Percentiles rank a stretch among this genome's conserved stretches.
phyloP scores from a whole-genome alignment of 2,888 invertebrate species.

The Osmoderma eremita region DNA sequence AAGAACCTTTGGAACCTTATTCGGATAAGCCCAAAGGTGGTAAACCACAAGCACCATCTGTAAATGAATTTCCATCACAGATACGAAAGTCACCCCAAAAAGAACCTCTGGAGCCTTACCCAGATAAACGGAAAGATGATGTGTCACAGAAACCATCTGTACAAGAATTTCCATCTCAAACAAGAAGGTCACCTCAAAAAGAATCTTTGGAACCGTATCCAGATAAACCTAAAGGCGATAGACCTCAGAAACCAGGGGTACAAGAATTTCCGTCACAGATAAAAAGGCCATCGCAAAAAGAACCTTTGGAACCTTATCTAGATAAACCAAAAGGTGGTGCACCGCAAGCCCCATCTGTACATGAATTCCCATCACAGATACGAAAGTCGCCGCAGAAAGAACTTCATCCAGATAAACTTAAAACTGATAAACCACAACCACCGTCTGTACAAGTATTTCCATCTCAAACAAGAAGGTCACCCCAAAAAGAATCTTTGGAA shows the following conservation, averaged over 20 bases:
- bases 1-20: constrained; percentile 43
- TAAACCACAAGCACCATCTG: constrained; percentile 29
- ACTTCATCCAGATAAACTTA: background rate
- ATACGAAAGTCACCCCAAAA: constrained; percentile 44
- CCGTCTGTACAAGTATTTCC: constrained; percentile 50
- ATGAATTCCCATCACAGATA: constrained; percentile 51
- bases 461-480: constrained; percentile 49
- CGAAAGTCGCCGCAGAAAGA: constrained; percentile 47
- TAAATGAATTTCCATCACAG: constrained; percentile 46
- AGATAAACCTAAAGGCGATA: constrained; percentile 1
- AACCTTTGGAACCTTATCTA: constrained; percentile 43
- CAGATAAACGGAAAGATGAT: constrained; percentile 28
- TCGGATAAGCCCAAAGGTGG: constrained; percentile 40
- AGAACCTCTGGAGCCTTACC: constrained; percentile 39
- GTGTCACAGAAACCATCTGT: too few relatives aligned
- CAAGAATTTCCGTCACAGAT: constrained; percentile 52
- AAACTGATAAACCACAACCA: background rate
- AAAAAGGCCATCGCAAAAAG: constrained; percentile 46
- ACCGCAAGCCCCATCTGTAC: constrained; percentile 24
- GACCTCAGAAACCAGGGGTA: constrained; percentile 37
- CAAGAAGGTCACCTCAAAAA: too few relatives aligned
- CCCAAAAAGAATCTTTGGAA: constrained; percentile 42
- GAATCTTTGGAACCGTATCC: too few relatives aligned
- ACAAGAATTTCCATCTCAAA: constrained; percentile 39
- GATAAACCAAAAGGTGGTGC: constrained; percentile 42